Evolutionary conservation across 2,113 vertebrate species (phyloP), one percentile per base, ranked within the genome.

Genomic region (Chlamydotis undulata): DNA sequence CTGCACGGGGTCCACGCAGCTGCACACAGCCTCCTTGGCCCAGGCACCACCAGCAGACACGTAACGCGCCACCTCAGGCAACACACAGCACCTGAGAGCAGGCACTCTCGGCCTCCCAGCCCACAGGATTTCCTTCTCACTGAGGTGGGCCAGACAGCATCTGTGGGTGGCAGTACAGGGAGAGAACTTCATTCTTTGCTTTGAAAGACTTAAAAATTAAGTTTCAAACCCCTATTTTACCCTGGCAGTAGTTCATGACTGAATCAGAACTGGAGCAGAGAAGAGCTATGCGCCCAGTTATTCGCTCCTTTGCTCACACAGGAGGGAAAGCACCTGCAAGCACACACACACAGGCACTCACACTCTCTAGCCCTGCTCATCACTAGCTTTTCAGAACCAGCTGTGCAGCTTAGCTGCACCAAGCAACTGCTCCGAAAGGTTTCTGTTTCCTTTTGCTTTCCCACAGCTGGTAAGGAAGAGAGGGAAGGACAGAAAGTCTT

Each of bases 61-160:
- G 7, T 7, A 8, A 12, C 12, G 2, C 1, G 31, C 13, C 41
- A 41, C 41, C 41, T 41, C 41, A 41, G 41, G 12, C 57, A 60
- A 31, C 31, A 5, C 33, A 2, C 17, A 2, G 29, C 39, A 16
- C 45, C 15, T 2, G 3, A 12, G 43, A 16, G 50, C 0, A 0
- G 49, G 43, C 33, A 10, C 41, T 41, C 63, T 10, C 15, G 19
- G 67, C 74, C 67, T 7, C 41, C 35, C 1, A 0, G 35, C 55
- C 29, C 26, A 3, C 39, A 17, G 47, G 7, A 29, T 4, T 4
- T 10, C 49, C 10, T 23, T n/a, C 39, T 39, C 39, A 39, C 24
- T 24, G 16, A 49, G 39, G 8, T 6, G 59, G 37, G 6, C 11
- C 33, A 22, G 45, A 11, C 19, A 53, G 52, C 45, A 67, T 19